Evolutionary conservation across 2,797 vertebrate species (phyloP).

Genomic region (Chromis chromis): DNA sequence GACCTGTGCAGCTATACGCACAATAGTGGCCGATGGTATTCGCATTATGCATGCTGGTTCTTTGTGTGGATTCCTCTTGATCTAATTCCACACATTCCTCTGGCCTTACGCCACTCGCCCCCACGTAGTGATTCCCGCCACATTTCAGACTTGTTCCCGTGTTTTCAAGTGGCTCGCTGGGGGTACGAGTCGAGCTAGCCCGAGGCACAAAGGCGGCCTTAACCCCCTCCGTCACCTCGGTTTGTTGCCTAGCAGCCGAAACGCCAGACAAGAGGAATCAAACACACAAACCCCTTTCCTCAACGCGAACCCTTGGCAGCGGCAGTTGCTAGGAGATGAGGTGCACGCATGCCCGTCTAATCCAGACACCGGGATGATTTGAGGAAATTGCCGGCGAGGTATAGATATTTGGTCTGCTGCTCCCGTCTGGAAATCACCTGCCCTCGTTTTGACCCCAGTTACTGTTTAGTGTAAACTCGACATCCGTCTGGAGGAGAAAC

Average conservation of each 20-base stretch:
- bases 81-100: constrained; percentile 80
- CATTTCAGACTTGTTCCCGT: not conserved
- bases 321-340: constrained; percentile 76
- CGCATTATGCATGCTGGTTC: constrained; percentile 40
- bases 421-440: constrained; percentile 52
- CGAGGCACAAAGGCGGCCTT: constrained; percentile 64
- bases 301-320: constrained; percentile 58
- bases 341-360: constrained; percentile 58
- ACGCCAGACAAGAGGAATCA: constrained; percentile 53
- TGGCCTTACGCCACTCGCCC: constrained; percentile 59
- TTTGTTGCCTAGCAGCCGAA: constrained; percentile 80
- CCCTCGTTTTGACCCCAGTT: constrained; percentile 56
- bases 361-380: constrained; percentile 57
- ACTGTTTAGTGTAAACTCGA: constrained; percentile 56
- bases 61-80: constrained; percentile 69
- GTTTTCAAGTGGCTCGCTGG: constrained; percentile 50
- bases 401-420: constrained; percentile 52
- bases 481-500: constrained; percentile 42
- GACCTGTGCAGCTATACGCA: constrained; percentile 22
- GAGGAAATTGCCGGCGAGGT: constrained; percentile 59
- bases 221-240: constrained; percentile 49
- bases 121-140: constrained; percentile 38
- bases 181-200: constrained; percentile 46
- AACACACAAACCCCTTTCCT: constrained; percentile 29
- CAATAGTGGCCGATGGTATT: constrained; percentile 32